Conservation (phyloP, 2,797 vertebrate genomes). For the Calcarius lapponicus region DNA sequence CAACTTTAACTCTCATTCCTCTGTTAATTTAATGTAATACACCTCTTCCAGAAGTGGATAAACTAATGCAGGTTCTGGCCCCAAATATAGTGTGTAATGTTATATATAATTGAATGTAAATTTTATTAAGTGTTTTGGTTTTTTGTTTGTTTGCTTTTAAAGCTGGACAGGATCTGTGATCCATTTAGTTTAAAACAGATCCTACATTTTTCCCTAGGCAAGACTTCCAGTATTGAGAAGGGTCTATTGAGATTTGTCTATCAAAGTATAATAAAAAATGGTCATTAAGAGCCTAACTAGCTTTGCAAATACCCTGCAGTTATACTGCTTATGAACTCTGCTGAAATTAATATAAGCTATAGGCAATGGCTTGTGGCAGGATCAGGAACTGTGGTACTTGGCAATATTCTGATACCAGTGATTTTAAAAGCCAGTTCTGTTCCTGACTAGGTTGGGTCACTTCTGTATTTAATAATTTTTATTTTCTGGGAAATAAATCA, state of each 20-base stretch:
- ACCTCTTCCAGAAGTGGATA: not conserved
- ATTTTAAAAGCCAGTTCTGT: not conserved
- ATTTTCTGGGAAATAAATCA: not conserved
- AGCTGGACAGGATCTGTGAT: not conserved
- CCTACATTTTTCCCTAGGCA: constrained; percentile 1
- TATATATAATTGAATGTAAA: not conserved
- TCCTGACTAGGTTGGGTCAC: not conserved
- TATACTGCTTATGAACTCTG: constrained; percentile 36
- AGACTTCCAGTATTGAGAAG: not conserved
- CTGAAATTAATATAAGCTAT: constrained; percentile 38
- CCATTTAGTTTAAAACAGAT: not conserved
- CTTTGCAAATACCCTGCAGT: constrained; percentile 50
- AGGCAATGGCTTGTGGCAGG: constrained; percentile 20
- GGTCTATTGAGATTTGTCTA: constrained; percentile 10
- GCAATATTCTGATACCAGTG: not conserved
- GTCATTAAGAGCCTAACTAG: constrained; percentile 1
- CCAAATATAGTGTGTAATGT: not conserved
- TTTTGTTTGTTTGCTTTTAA: not conserved
- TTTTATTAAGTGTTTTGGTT: not conserved
- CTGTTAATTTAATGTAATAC: constrained; percentile 4
- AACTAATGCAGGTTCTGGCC: not conserved
- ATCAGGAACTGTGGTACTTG: constrained; percentile 11
- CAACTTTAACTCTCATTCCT: not conserved
- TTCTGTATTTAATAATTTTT: not conserved
- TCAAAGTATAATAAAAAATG: constrained; percentile 13